Evolutionary conservation across 1,140 invertebrate species (phyloP).

Genomic region (Mizuhopecten yessoensis): DNA sequence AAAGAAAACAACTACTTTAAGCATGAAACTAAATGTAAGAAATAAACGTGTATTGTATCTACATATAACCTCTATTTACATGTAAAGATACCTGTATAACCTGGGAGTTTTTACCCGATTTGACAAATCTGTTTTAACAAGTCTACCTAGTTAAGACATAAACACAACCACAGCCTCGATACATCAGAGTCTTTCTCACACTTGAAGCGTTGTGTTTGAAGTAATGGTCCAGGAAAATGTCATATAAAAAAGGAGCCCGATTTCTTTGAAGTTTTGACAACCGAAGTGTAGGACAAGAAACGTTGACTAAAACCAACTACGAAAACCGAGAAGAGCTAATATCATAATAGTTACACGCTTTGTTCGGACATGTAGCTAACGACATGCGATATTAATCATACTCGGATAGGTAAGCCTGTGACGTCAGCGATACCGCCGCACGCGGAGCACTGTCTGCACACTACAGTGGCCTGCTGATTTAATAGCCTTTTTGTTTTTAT

Average conservation of each 20-base stretch:
- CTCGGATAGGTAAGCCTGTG: neutral
- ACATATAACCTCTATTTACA: too few relatives aligned
- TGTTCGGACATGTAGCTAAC: neutral
- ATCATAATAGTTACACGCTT: slow-evolving; percentile 8
- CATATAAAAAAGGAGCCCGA: neutral
- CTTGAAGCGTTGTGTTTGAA: neutral
- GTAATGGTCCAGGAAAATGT: too few relatives aligned
- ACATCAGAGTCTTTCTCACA: neutral
- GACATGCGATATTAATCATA: neutral
- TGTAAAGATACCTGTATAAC: too few relatives aligned
- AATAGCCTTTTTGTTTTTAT: neutral
- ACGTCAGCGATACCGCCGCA: neutral
- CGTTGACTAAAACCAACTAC: neutral
- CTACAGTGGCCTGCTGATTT: neutral
- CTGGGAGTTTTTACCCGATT: too few relatives aligned
- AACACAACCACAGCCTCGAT: neutral
- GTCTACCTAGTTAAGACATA: too few relatives aligned
- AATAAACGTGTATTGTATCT: too few relatives aligned
- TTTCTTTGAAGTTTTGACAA: neutral
- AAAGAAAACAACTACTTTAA: too few relatives aligned
- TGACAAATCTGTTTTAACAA: too few relatives aligned
- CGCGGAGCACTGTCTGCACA: neutral
- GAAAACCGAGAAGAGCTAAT: neutral
- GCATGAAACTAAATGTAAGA: too few relatives aligned
- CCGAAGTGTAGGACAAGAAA: neutral